Base-by-base conservation (phyloP, 2,797 vertebrate genomes). In the Eurystomus glaucurus region DNA sequence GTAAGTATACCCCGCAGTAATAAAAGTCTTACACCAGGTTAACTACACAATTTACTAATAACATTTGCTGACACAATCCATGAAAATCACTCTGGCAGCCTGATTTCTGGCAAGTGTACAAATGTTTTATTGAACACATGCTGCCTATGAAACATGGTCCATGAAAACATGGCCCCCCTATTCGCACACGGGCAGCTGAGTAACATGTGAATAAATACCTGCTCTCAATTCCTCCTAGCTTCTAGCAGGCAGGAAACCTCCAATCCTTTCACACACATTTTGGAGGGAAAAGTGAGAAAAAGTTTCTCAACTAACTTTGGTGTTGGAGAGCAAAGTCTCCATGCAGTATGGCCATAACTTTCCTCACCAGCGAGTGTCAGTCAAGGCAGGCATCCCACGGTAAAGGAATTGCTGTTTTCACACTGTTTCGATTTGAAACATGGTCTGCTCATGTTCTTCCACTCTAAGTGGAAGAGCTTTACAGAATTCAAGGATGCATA, bases 1-100 rank as follows among this genome's bases (percentile, higher is more conserved):
- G 65, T 94, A 96, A 97, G 95, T 93, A 97, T 96, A 96, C 93
- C 96, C 48, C 70, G 91, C 89, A 90, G 88, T 96, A 97, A 98
- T 97, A 98, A 98, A 97, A 97, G 94, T 93, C 93, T 97, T 98
- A 95, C 93, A 93, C 92, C 92, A 96, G 85, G 89, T 97, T 98
- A 97, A 97, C 94, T 96, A 91, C 79, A 95, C 89, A 96, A 94
- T 98, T 96, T 98, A 96, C 96, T 98, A 98, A 98, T 97, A 97
- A 97, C 90, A 84, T 94, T 97, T 97, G 93, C 96, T 98, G 95
- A 97, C 95, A 96, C 95, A 97, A 95, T 95, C 90, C 88, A 92
- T 93, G 96, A 94, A 98, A 97, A 97, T 97, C 91, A 96, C 58
- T 96, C 97, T 84, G 89, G 97, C 88, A 95, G 95, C 45, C 92